Evolutionary conservation across 2,888 invertebrate genomes (phyloP), one percentile per base, ranked within the genome.

Genomic region (Thecocarcelia acutangulata): DNA sequence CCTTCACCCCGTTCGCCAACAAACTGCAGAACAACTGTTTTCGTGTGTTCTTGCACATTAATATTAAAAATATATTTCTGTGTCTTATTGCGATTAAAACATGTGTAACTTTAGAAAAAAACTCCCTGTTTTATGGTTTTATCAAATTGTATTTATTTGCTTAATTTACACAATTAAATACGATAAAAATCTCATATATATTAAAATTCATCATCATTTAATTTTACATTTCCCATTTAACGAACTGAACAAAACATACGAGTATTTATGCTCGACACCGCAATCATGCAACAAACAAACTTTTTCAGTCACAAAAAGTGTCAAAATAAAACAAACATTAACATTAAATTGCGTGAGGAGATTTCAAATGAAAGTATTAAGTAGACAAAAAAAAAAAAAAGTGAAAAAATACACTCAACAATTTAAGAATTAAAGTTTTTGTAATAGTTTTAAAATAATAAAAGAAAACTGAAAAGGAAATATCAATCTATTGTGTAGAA

Each of bases 401-500:
- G n/a, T n/a, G n/a, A 40, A 69, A 24, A 24, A 21, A 40, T 48
- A 13, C 52, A 19, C 28, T 13, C 8, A 12, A 21, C 15, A 46
- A 58, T 24, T 19, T 28, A 6, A 37, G 24, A 73, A 64, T 13
- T 37, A 46, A 46, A 21, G 13, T 42, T 33, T 33, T n/a, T 64
- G 46, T 8, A 54, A 24, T 19, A 28, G n/a, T 56, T 46, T 66
- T 17, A 0, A 33, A 69, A 44, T 21, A 63, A 46, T 44, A 17
- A 52, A 50, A 6, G 63, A 13, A 73, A 11, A 63, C 13, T 50
- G 33, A 33, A 76, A 77, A 76, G 66, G 75, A 75, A 74, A 80
- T 56, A 69, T 80, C 69, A 80, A 80, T 80, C 64, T 78, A 40
- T 72, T 73, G 58, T 46, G 52, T 59, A 66, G 50, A 72, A 78